phyloP scores from a whole-genome alignment of 2,797 vertebrate genomes.

The Gymnothorax reevesii region DNA sequence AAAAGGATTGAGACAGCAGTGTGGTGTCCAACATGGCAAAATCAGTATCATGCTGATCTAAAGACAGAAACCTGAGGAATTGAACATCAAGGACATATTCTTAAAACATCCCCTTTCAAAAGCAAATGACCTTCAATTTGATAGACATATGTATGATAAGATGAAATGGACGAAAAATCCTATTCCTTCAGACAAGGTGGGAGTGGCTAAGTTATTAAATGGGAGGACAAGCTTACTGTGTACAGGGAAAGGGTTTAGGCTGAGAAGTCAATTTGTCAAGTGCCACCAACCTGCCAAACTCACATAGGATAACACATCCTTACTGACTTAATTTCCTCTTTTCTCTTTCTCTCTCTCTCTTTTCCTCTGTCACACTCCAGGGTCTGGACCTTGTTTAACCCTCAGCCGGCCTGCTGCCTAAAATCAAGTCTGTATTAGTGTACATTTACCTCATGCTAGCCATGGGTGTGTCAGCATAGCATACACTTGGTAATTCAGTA shows the following conservation, averaged over 20 bases:
- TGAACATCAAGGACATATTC: slow-evolving; percentile 53
- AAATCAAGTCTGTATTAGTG: neutral
- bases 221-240: slow-evolving; percentile 60
- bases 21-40: slow-evolving; percentile 48
- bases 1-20: slow-evolving; percentile 11
- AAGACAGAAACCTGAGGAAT: slow-evolving; percentile 59
- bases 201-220: slow-evolving; percentile 70
- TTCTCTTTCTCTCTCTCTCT: slow-evolving; percentile 56
- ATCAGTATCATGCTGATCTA: slow-evolving; percentile 47
- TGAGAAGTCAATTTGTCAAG: slow-evolving; percentile 73
- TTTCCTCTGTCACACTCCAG: slow-evolving; percentile 54
- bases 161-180: slow-evolving; percentile 66
- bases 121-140: slow-evolving; percentile 51
- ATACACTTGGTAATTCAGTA: neutral
- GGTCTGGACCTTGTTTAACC: slow-evolving; percentile 52
- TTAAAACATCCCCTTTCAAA: slow-evolving; percentile 45
- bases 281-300: slow-evolving; percentile 64
- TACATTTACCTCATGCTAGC: neutral
- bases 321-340: slow-evolving; percentile 59
- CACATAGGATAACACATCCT: slow-evolving; percentile 72
- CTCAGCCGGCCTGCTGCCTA: slow-evolving; percentile 43
- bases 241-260: slow-evolving; percentile 61
- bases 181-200: slow-evolving; percentile 58
- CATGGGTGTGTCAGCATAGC: neutral
- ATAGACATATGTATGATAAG: slow-evolving; percentile 46